These are phyloP conservation scores for Yponomeuta malinellus DNA, from an alignment of 2,888 invertebrate genomes.

Conservation along the genomic window DNA sequence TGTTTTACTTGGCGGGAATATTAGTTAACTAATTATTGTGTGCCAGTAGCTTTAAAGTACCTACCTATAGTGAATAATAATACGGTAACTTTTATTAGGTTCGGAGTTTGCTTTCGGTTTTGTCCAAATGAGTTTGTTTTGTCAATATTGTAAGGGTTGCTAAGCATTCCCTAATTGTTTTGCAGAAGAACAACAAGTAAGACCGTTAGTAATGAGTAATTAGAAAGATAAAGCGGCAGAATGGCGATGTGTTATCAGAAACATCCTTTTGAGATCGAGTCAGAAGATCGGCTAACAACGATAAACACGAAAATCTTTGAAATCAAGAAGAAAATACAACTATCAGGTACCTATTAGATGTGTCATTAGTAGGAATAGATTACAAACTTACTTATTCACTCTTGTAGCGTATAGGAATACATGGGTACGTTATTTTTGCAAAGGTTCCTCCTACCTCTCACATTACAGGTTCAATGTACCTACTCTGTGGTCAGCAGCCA, in stretches of 20 bases:
- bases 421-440: too few relatives aligned
- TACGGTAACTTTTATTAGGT: neutral
- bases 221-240: neutral
- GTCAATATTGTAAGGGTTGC: slow-evolving; percentile 9
- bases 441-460: too few relatives aligned
- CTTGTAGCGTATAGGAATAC: too few relatives aligned
- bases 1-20: neutral
- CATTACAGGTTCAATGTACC: too few relatives aligned
- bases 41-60: too few relatives aligned
- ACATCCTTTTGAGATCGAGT: slow-evolving; percentile 68
- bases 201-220: neutral
- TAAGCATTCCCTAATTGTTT: neutral
- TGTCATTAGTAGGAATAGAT: too few relatives aligned
- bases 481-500: too few relatives aligned
- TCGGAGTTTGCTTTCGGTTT: too few relatives aligned
- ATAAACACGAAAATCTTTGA: slow-evolving; percentile 87
- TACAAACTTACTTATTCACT: too few relatives aligned
- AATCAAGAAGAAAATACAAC: slow-evolving; percentile 89
- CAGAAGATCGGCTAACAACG: slow-evolving; percentile 72
- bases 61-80: neutral
- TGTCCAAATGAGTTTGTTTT: neutral
- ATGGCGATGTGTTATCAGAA: slow-evolving; percentile 62
- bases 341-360: slow-evolving; percentile 77
- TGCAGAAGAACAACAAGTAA: neutral
- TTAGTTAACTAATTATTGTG: neutral